Percentiles rank a stretch among this genome's conserved stretches.
These are phyloP conservation scores for Entomobrya proxima DNA, from an alignment of 2,888 invertebrate genomes.

Conservation along the genomic window DNA sequence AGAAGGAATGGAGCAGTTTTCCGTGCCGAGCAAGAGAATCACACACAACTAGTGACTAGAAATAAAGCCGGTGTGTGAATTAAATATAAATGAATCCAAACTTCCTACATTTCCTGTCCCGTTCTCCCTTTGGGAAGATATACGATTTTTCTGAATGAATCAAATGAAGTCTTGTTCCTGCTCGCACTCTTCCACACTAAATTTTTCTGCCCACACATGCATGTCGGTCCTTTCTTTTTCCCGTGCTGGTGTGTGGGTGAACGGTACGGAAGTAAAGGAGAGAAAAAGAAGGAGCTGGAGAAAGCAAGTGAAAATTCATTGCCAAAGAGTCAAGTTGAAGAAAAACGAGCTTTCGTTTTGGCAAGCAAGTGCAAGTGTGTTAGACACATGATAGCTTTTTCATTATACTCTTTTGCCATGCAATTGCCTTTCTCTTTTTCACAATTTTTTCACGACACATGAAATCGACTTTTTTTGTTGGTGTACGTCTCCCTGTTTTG, in stretches of 20 bases:
- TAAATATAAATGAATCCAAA: slow-evolving; percentile 62
- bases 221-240: neutral
- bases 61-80: slow-evolving; percentile 56
- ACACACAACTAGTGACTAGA: neutral
- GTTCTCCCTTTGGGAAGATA: slow-evolving; percentile 6
- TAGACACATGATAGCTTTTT: slow-evolving; percentile 65
- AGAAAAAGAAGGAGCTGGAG: neutral
- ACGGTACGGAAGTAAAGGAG: neutral
- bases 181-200: neutral
- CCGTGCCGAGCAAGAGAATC: neutral
- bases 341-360: slow-evolving; percentile 64
- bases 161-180: slow-evolving; percentile 47
- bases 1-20: slow-evolving; percentile 29
- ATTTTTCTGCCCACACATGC: neutral
- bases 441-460: neutral
- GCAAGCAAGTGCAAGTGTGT: slow-evolving; percentile 62
- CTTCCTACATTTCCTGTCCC: slow-evolving; percentile 47
- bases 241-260: slow-evolving; percentile 6
- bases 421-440: slow-evolving; percentile 38
- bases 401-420: slow-evolving; percentile 53
- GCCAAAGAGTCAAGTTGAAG: slow-evolving; percentile 61
- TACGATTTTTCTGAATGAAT: slow-evolving; percentile 53
- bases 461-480: neutral
- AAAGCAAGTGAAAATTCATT: slow-evolving; percentile 55
- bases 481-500: neutral